A percentile compares a stretch with the other conserved stretches of the same genome.
Evolutionary conservation across 2,888 invertebrate genomes (phyloP).

Genomic region (Caenorhabditis sp.): DNA sequence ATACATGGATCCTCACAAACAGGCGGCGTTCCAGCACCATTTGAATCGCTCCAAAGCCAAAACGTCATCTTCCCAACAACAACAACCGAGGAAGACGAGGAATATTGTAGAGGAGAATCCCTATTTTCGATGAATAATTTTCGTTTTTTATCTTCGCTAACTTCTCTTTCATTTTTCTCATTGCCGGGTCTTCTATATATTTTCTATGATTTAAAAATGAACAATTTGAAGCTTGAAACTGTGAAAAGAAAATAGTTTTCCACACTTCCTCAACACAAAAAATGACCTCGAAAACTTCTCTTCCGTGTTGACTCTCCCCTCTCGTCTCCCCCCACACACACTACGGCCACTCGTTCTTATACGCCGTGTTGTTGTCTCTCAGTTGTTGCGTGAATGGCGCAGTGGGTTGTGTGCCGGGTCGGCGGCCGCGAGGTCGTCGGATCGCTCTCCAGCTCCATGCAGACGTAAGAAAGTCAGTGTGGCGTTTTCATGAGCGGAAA

Average conservation of each 20-base stretch:
- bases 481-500: conserved; percentile 67
- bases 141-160: background rate
- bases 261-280: background rate
- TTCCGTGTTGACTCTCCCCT: background rate
- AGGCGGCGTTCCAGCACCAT: conserved; percentile 69
- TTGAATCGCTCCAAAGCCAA: conserved; percentile 59
- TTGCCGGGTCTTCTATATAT: conserved; percentile 30
- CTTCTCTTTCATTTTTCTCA: background rate
- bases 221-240: background rate
- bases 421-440: conserved; percentile 13
- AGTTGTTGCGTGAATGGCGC: conserved; percentile 43
- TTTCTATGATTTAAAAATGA: conserved; percentile 6
- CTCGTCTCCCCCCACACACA: background rate
- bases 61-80: conserved; percentile 49
- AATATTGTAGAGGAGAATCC: conserved; percentile 64
- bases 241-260: background rate
- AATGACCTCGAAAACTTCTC: background rate
- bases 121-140: conserved; percentile 58
- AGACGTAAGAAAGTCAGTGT: conserved; percentile 53
- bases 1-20: conserved; percentile 71
- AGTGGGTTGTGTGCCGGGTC: conserved; percentile 28
- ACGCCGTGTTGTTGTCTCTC: background rate
- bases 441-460: conserved; percentile 68
- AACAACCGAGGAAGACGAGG: conserved; percentile 54
- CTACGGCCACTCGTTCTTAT: conserved; percentile 7